Percentiles rank a stretch among this genome's conserved stretches.
Conservation (phyloP, 2,888 invertebrate species). For the Therioaphis trifolii region DNA sequence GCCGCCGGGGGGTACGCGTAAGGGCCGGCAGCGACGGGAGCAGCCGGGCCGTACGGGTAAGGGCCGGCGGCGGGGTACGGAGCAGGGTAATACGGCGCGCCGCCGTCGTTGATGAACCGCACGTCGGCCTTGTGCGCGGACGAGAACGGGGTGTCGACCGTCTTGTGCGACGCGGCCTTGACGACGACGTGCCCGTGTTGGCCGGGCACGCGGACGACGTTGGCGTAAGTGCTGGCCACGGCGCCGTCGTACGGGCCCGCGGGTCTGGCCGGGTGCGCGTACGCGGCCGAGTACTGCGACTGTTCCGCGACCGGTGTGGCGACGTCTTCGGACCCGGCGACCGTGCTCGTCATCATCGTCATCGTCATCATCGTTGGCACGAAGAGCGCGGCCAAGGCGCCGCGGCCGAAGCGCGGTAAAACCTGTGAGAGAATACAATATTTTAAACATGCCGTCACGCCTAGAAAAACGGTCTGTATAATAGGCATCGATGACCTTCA, state of each 20-base stretch:
- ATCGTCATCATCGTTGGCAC: no score
- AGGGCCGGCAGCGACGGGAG: background rate
- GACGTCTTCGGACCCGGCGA: no score
- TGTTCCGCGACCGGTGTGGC: background rate
- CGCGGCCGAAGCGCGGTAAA: background rate
- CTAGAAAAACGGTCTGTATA: no score
- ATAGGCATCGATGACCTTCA: no score
- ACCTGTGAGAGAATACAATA: no score
- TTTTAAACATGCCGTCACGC: no score
- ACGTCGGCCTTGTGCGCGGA: constrained; percentile 24
- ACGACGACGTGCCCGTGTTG: constrained; percentile 29
- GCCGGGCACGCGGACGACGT: constrained; percentile 22
- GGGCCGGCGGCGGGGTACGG: background rate
- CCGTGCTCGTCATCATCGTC: background rate
- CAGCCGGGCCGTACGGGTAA: no score
- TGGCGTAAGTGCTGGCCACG: constrained; percentile 35
- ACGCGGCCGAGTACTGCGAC: constrained; percentile 13
- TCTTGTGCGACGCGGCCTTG: constrained; percentile 35
- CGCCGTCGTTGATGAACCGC: background rate
- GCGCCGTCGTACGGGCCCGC: constrained; percentile 29
- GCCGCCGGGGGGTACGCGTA: no score
- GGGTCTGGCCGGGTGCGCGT: background rate
- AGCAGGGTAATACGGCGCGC: no score
- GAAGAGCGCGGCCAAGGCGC: no score
- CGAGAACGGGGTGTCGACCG: constrained; percentile 41